A percentile compares a stretch with the other conserved stretches of the same genome.
phyloP scores from a whole-genome alignment of 2,888 invertebrate genomes.

The Machimus atricapillus region DNA sequence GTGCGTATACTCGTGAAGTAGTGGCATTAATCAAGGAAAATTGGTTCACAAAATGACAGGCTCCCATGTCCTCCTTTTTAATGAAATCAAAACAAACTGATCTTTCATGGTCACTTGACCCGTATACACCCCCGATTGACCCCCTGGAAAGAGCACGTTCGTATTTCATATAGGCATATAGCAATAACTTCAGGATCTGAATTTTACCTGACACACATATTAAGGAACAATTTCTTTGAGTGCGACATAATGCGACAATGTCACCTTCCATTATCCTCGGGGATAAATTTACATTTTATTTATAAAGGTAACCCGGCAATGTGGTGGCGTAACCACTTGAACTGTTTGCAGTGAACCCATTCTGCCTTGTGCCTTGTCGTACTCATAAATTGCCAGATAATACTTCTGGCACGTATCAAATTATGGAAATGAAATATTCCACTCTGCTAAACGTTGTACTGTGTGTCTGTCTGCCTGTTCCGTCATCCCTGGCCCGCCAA shows the following conservation, averaged over 20 bases:
- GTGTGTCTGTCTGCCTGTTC: background rate
- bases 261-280: conserved; percentile 7
- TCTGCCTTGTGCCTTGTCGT: background rate
- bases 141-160: background rate
- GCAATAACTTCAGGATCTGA: background rate
- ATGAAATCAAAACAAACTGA: background rate
- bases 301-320: conserved; percentile 4
- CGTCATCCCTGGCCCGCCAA: background rate
- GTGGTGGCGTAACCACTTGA: background rate
- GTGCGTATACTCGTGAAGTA: background rate
- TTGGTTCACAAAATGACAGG: background rate
- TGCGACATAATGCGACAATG: background rate
- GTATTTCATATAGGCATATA: background rate
- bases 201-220: background rate
- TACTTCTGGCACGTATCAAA: conserved; percentile 36
- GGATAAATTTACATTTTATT: conserved; percentile 10
- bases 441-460: conserved; percentile 2
- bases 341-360: conserved; percentile 4
- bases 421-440: conserved; percentile 32
- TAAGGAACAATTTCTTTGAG: background rate
- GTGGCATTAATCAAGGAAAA: background rate
- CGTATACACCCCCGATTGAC: background rate
- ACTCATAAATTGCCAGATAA: conserved; percentile 30
- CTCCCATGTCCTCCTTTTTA: background rate
- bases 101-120: background rate